These are phyloP conservation scores for Perca flavescens DNA, from an alignment of 2,113 vertebrate species.

Conservation along the genomic window DNA sequence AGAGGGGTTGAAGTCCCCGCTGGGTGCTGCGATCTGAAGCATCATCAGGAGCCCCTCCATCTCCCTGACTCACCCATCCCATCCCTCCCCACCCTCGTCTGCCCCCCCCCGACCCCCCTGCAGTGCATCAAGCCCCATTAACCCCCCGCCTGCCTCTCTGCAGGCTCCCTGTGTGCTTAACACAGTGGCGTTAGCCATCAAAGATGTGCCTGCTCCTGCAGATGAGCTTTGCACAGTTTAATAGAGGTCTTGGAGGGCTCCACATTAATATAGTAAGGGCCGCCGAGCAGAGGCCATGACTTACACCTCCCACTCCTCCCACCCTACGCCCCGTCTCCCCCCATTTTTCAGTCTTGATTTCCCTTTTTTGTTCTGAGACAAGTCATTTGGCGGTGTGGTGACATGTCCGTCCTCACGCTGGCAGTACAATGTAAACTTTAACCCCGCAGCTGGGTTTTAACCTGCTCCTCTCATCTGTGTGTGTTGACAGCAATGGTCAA, in stretches of 20 bases:
- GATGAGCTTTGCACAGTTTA: constrained; percentile 86
- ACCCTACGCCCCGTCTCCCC: constrained; percentile 12
- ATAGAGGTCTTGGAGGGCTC: constrained; percentile 81
- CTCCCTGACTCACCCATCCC: constrained; percentile 38
- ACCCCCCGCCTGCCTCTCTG: constrained; percentile 84
- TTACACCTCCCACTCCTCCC: constrained; percentile 48
- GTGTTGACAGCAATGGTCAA: constrained; percentile 69
- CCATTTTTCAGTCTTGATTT: constrained; percentile 31
- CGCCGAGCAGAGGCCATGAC: constrained; percentile 52
- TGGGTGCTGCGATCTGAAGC: constrained; percentile 60
- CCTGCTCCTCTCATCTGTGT: constrained; percentile 52
- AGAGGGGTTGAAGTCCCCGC: constrained; percentile 43
- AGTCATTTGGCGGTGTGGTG: constrained; percentile 68
- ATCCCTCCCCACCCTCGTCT: constrained; percentile 43
- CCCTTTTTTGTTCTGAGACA: constrained; percentile 23
- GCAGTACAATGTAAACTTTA: constrained; percentile 57
- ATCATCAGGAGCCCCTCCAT: constrained; percentile 39
- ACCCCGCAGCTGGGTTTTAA: constrained; percentile 56
- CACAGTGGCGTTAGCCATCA: constrained; percentile 83
- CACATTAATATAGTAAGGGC: constrained; percentile 85
- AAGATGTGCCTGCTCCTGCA: constrained; percentile 80
- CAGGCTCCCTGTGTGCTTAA: constrained; percentile 87
- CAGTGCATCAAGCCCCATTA: constrained; percentile 86
- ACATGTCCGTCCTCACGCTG: constrained; percentile 54
- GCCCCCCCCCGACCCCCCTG: constrained; percentile 57